Percentiles rank a stretch among this genome's conserved stretches.
Conservation (phyloP, 2,888 invertebrate genomes). For the Hyppa rectilinea region DNA sequence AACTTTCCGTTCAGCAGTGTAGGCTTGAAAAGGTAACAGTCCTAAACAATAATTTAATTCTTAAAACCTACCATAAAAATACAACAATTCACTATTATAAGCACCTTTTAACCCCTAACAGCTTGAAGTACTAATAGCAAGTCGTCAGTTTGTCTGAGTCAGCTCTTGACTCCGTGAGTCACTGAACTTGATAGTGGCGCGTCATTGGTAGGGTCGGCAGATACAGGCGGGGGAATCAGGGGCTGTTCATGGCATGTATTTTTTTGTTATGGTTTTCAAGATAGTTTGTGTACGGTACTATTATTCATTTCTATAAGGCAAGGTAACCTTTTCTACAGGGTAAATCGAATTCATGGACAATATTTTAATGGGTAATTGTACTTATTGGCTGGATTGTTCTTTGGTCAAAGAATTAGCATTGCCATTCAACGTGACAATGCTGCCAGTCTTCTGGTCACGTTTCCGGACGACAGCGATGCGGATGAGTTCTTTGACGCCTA, state of each 20-base stretch:
- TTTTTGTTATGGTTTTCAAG: background rate
- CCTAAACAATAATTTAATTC: background rate
- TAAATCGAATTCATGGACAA: no score
- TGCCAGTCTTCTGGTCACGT: no score
- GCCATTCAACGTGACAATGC: no score
- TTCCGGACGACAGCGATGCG: no score
- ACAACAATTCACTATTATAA: constrained; percentile 14
- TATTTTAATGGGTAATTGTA: no score
- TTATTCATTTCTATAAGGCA: background rate
- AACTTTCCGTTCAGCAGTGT: no score
- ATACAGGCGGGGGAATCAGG: constrained; percentile 14
- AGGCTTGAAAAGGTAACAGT: no score
- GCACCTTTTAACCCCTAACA: constrained; percentile 28
- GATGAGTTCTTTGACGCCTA: no score
- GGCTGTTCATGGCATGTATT: background rate
- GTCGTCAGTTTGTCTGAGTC: constrained; percentile 55
- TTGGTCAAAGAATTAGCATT: no score
- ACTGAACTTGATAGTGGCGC: constrained; percentile 63
- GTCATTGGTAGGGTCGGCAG: constrained; percentile 56
- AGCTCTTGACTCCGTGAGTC: constrained; percentile 62
- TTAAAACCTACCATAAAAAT: background rate
- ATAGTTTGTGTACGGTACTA: background rate
- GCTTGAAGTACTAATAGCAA: constrained; percentile 16
- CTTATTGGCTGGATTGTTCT: no score
- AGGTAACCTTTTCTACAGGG: background rate